A percentile compares a stretch with the other conserved stretches of the same genome.
These are phyloP conservation scores for Microcebus lehilahytsara DNA, from an alignment of 2,113 vertebrate species.

Conservation along the genomic window DNA sequence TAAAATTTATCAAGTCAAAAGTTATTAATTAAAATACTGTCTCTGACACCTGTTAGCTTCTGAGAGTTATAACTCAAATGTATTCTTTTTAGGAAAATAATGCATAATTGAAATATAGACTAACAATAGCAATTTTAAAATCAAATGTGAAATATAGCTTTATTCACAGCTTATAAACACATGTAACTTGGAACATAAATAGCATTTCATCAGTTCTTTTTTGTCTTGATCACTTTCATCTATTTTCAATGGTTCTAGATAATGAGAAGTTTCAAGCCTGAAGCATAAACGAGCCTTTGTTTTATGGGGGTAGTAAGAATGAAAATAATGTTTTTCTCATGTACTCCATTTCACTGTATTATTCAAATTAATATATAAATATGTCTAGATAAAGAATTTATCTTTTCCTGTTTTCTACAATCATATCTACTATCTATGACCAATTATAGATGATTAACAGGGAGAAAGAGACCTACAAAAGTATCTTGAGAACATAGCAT, in stretches of 20 bases:
- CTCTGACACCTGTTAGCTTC: background rate
- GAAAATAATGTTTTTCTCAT: background rate
- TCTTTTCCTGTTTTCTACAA: background rate
- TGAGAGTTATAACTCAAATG: background rate
- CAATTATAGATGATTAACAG: background rate
- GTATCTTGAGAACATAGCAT: background rate
- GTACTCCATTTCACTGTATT: background rate
- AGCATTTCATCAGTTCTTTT: background rate
- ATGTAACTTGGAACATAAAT: background rate
- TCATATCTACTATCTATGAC: background rate
- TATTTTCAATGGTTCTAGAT: background rate
- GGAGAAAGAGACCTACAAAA: background rate
- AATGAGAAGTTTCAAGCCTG: background rate
- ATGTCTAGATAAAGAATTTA: background rate
- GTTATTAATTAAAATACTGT: background rate
- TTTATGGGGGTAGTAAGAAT: background rate
- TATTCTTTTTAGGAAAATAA: background rate
- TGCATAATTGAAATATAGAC: background rate
- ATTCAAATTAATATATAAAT: background rate
- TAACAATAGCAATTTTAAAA: background rate
- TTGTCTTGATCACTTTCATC: background rate
- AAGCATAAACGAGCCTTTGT: rapidly evolving
- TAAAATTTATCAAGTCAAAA: background rate
- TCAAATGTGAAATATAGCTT: background rate
- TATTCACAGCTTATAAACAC: background rate